Evolutionary conservation across 2,888 invertebrate genomes (phyloP).

Genomic region (Meteorus cinctellus): DNA sequence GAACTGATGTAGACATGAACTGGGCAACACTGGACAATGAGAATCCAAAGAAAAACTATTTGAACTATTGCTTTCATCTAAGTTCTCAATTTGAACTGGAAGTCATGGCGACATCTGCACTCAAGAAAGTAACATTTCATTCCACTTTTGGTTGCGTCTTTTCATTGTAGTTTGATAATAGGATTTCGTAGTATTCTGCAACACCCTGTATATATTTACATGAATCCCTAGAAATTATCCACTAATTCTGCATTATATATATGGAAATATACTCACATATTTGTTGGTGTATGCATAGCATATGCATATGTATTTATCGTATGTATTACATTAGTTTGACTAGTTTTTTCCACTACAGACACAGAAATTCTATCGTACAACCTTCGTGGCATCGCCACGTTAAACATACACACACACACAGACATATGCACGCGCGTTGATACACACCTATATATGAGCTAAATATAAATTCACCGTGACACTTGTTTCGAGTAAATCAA

Average conservation of each 20-base stretch:
- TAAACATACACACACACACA: too few relatives aligned
- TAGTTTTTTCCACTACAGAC: constrained; percentile 53
- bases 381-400: constrained; percentile 49
- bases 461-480: constrained; percentile 68
- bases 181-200: too few relatives aligned
- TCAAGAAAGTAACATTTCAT: too few relatives aligned
- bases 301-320: constrained; percentile 35
- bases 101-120: too few relatives aligned
- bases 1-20: too few relatives aligned
- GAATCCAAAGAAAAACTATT: too few relatives aligned
- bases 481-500: constrained; percentile 68
- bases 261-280: neutral
- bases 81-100: too few relatives aligned
- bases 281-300: constrained; percentile 13
- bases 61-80: too few relatives aligned
- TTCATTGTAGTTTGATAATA: too few relatives aligned
- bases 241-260: constrained; percentile 22
- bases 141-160: too few relatives aligned
- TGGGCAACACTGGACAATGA: too few relatives aligned
- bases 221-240: constrained; percentile 27
- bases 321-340: neutral
- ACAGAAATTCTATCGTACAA: constrained; percentile 22
- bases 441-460: constrained; percentile 51
- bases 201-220: neutral
- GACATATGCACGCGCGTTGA: too few relatives aligned